phyloP scores from a whole-genome alignment of 2,888 invertebrate genomes.

The Schizotus pectinicornis region DNA sequence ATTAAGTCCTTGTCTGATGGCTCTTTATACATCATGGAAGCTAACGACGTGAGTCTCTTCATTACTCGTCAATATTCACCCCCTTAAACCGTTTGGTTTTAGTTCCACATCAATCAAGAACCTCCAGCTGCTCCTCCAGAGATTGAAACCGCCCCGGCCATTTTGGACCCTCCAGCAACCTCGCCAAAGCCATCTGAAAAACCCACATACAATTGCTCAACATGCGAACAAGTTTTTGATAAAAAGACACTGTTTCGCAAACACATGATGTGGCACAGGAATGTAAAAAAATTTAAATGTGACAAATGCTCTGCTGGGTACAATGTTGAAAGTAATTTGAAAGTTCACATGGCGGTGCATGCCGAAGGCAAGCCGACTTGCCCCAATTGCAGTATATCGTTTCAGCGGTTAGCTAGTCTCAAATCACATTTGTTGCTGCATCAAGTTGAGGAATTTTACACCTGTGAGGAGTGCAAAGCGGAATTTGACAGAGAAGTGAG shows the following conservation, averaged over 20 bases:
- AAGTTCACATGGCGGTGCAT: constrained; percentile 53
- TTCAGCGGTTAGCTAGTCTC: constrained; percentile 54
- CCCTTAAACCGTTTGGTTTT: background rate
- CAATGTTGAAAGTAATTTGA: constrained; percentile 54
- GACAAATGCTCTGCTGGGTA: constrained; percentile 50
- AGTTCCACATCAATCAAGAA: background rate
- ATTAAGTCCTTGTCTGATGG: constrained; percentile 17
- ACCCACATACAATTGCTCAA: constrained; percentile 40
- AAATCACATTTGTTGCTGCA: constrained; percentile 55
- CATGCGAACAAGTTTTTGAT: constrained; percentile 46
- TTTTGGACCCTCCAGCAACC: background rate
- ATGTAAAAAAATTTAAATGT: constrained; percentile 52
- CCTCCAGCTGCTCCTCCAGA: background rate
- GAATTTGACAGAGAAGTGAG: constrained; percentile 54
- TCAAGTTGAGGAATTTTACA: constrained; percentile 54
- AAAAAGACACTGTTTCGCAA: constrained; percentile 44
- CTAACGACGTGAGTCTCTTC: constrained; percentile 1
- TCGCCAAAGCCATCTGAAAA: constrained; percentile 1
- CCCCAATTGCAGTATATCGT: constrained; percentile 54
- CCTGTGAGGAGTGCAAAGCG: constrained; percentile 51
- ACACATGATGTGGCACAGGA: constrained; percentile 51
- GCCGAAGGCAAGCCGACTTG: constrained; percentile 46
- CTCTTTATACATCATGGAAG: constrained; percentile 13
- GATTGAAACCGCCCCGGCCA: background rate
- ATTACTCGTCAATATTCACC: background rate